Evolutionary conservation across 2,888 invertebrate genomes (phyloP).

Genomic region (Mechanitis messenoides): DNA sequence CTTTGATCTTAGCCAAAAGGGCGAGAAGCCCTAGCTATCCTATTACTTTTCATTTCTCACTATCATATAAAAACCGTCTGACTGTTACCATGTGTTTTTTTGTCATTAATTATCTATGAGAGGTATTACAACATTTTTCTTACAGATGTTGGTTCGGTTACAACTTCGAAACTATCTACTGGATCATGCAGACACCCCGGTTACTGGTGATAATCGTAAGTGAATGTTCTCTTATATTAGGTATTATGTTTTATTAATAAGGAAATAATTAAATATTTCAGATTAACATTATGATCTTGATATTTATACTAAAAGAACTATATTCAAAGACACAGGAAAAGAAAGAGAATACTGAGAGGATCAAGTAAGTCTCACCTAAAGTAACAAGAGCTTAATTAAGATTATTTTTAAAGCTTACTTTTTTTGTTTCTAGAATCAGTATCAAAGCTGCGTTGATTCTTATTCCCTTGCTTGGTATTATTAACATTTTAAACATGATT

Average conservation of each 20-base stretch:
- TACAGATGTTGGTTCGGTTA: conserved; percentile 90
- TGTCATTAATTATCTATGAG: not conserved
- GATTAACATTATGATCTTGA: conserved; percentile 86
- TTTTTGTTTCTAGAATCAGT: conserved; percentile 79
- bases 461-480: conserved; percentile 87
- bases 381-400: not conserved
- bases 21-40: too few species aligned
- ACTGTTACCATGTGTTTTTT: too few species aligned
- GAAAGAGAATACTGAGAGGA: conserved; percentile 84
- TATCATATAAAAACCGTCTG: too few species aligned
- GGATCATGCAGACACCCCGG: conserved; percentile 94
- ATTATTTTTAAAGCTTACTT: not conserved
- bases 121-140: conserved; percentile 14
- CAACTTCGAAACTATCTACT: conserved; percentile 86
- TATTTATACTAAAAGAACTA: conserved; percentile 87
- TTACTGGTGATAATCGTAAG: conserved; percentile 87
- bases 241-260: not conserved
- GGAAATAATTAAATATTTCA: conserved; percentile 46
- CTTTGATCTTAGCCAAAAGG: too few species aligned
- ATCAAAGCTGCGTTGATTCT: conserved; percentile 87
- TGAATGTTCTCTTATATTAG: conserved; percentile 19
- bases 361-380: conserved; percentile 69
- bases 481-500: conserved; percentile 84
- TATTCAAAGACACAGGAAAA: conserved; percentile 84
- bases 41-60: too few species aligned